Evolutionary conservation across 2,888 invertebrate species (phyloP).

Genomic region (Phaedon cochleariae): DNA sequence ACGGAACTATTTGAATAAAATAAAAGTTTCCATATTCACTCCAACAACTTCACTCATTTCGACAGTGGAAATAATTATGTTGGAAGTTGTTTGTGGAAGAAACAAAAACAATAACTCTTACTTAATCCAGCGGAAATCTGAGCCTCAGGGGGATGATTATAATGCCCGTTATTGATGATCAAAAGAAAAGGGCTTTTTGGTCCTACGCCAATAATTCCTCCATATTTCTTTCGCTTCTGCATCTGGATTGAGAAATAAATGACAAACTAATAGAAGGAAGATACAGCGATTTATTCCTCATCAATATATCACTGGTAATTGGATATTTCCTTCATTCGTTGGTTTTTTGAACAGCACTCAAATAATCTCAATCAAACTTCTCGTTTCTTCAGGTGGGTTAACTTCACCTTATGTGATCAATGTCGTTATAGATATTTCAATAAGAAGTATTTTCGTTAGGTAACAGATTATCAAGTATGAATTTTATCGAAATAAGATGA

Average conservation of each 20-base stretch:
- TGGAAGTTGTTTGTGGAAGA: not conserved
- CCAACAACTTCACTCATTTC: not conserved
- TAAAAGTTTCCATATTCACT: not conserved
- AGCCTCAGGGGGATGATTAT: not conserved
- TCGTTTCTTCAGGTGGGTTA: no score
- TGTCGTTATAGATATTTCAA: no score
- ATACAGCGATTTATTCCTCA: no score
- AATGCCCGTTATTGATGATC: not conserved
- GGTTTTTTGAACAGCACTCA: no score
- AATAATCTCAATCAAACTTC: no score
- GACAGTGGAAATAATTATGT: not conserved
- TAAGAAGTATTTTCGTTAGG: no score
- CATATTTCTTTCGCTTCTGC: not conserved
- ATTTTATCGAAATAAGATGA: no score
- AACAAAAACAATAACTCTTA: not conserved
- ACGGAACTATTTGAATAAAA: not conserved
- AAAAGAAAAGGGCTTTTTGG: not conserved
- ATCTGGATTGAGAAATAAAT: not conserved
- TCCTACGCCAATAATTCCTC: not conserved
- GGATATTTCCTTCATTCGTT: no score
- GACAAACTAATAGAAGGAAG: not conserved
- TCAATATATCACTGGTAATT: no score
- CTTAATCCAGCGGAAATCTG: not conserved
- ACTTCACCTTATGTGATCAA: no score
- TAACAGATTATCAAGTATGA: no score